A percentile compares a stretch with the other conserved stretches of the same genome.
These are phyloP conservation scores for Dolomedes plantarius DNA, from an alignment of 2,888 invertebrate species.

Conservation along the genomic window DNA sequence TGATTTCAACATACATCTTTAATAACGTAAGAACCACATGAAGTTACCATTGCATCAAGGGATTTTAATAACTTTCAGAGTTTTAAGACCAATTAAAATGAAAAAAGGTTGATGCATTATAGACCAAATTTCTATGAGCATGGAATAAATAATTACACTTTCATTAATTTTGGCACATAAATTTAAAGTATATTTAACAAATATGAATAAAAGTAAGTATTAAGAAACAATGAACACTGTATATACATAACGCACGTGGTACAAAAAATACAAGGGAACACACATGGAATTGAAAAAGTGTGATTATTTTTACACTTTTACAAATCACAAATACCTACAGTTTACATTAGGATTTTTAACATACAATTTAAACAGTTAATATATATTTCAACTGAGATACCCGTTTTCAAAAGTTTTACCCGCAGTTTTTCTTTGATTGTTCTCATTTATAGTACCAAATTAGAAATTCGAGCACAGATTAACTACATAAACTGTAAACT, in stretches of 20 bases:
- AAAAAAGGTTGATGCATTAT: too few relatives aligned
- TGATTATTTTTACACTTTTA: constrained; percentile 10
- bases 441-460: not conserved
- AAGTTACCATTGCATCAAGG: too few relatives aligned
- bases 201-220: not conserved
- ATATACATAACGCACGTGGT: constrained; percentile 21
- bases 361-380: constrained; percentile 27
- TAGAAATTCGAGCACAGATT: too few relatives aligned
- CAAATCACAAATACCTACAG: constrained; percentile 19
- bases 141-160: too few relatives aligned
- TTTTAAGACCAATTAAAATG: too few relatives aligned
- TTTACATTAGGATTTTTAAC: constrained; percentile 21
- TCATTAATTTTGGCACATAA: not conserved
- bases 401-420: constrained; percentile 57
- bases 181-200: not conserved
- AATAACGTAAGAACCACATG: too few relatives aligned
- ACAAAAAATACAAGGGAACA: too few relatives aligned
- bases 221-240: not conserved
- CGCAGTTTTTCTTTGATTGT: constrained; percentile 63
- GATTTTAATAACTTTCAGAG: too few relatives aligned
- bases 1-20: too few relatives aligned
- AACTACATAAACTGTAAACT: too few relatives aligned
- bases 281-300: too few relatives aligned
- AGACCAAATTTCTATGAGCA: too few relatives aligned
- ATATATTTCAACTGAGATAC: constrained; percentile 33